Conservation (phyloP, 2,113 vertebrate genomes). For the Poeciliopsis prolifica region DNA sequence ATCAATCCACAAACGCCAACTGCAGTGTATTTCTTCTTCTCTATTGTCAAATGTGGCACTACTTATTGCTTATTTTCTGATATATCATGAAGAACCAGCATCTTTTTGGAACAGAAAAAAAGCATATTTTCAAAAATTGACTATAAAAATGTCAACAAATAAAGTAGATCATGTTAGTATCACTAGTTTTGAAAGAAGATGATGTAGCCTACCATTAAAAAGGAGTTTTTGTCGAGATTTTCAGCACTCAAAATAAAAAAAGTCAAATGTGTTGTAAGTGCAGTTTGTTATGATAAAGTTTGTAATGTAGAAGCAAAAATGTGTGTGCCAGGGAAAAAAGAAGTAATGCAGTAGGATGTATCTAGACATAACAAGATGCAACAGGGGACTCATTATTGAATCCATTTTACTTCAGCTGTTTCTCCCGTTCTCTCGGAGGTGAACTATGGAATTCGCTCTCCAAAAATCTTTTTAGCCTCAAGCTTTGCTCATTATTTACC, state of each 20-base stretch:
- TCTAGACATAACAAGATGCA: constrained; percentile 51
- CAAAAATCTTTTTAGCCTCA: constrained; percentile 59
- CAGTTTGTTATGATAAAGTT: not conserved
- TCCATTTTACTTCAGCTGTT: constrained; percentile 58
- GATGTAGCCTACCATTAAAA: not conserved
- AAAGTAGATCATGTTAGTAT: not conserved
- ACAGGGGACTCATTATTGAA: constrained; percentile 59
- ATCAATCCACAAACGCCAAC: constrained; percentile 57
- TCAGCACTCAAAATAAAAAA: not conserved
- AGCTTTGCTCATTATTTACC: constrained; percentile 69
- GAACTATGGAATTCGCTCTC: constrained; percentile 66
- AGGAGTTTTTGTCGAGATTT: not conserved
- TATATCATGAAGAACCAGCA: constrained; percentile 35
- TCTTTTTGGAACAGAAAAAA: constrained; percentile 56
- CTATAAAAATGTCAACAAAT: not conserved
- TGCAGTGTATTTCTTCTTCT: constrained; percentile 42
- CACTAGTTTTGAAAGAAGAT: not conserved
- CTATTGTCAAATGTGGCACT: not conserved
- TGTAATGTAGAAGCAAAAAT: not conserved
- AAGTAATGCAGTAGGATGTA: constrained; percentile 9
- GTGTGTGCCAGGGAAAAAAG: not conserved
- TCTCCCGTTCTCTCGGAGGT: constrained; percentile 55
- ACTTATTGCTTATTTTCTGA: not conserved
- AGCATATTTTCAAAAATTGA: constrained; percentile 49
- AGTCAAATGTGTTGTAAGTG: not conserved